phyloP scores from a whole-genome alignment of 64 coral and sea anemone genomes.

The Montipora capricornis region DNA sequence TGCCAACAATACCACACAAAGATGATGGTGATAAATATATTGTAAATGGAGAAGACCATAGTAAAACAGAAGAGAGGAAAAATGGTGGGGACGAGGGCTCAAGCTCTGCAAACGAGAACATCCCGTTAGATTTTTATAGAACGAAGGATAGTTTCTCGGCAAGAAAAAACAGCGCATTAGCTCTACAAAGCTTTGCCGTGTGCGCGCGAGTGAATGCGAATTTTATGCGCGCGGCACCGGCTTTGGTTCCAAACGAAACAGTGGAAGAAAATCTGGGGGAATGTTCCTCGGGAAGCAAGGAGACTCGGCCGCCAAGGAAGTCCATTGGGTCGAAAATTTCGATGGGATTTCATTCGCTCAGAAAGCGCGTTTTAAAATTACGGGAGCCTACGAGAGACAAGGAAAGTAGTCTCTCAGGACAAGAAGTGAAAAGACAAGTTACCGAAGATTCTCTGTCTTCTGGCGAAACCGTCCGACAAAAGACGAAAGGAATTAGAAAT shows the following conservation, averaged over 20 bases:
- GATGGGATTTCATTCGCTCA: neutral
- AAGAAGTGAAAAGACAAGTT: neutral
- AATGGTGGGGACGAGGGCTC: neutral
- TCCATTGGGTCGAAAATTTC: neutral
- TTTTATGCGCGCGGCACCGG: neutral
- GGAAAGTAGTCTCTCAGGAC: neutral
- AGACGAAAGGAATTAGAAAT: neutral
- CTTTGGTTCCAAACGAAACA: neutral
- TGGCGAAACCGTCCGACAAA: neutral
- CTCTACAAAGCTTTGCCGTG: constrained; percentile 23
- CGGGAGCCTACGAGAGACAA: neutral
- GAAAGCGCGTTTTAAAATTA: neutral
- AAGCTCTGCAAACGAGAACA: neutral
- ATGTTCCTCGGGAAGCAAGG: neutral
- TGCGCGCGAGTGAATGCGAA: constrained; percentile 40
- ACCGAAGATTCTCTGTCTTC: neutral
- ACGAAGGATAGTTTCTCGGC: constrained; percentile 3
- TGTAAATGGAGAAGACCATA: neutral
- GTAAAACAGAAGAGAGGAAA: neutral
- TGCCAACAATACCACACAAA: neutral
- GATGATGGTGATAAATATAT: neutral
- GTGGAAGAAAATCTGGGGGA: neutral
- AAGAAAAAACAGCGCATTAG: neutral
- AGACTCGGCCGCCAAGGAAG: neutral
- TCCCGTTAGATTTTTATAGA: constrained; percentile 1